Percentiles rank a stretch among this genome's conserved stretches.
These are phyloP conservation scores for Lasioglossum zephyrum DNA, from an alignment of 2,888 invertebrate genomes.

Conservation along the genomic window DNA sequence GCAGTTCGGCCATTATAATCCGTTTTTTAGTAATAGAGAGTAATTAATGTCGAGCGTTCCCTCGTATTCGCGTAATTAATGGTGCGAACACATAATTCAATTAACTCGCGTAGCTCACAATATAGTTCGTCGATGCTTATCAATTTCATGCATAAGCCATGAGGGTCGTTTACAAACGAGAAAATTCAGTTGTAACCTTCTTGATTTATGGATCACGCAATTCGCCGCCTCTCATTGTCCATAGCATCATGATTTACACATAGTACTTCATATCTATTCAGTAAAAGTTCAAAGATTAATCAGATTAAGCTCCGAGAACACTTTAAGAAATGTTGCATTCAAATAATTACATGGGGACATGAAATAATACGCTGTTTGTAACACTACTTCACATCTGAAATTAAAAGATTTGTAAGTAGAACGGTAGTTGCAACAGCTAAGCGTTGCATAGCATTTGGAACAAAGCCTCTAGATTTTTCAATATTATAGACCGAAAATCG, in stretches of 20 bases:
- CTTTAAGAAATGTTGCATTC: neutral
- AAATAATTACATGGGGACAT: neutral
- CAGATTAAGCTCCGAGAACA: neutral
- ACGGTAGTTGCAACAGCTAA: neutral
- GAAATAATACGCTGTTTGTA: neutral
- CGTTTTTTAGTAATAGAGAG: neutral
- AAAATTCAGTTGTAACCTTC: neutral
- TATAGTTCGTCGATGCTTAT: neutral
- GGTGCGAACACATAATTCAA: neutral
- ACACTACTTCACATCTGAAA: neutral
- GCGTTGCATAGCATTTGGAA: neutral
- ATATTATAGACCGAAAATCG: no score
- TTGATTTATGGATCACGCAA: slow-evolving; percentile 8
- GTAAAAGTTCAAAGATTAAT: slow-evolving; percentile 37
- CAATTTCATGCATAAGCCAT: neutral
- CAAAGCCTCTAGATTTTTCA: neutral
- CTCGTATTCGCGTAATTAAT: slow-evolving; percentile 18
- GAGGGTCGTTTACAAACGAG: neutral
- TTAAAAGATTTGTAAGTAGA: neutral
- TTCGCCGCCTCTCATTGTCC: slow-evolving; percentile 20
- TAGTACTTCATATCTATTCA: slow-evolving; percentile 25
- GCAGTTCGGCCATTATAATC: neutral
- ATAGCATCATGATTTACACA: slow-evolving; percentile 13
- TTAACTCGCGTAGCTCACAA: neutral
- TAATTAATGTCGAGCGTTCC: neutral